These are phyloP conservation scores for Salticus scenicus DNA, from an alignment of 2,888 invertebrate genomes.

Conservation along the genomic window DNA sequence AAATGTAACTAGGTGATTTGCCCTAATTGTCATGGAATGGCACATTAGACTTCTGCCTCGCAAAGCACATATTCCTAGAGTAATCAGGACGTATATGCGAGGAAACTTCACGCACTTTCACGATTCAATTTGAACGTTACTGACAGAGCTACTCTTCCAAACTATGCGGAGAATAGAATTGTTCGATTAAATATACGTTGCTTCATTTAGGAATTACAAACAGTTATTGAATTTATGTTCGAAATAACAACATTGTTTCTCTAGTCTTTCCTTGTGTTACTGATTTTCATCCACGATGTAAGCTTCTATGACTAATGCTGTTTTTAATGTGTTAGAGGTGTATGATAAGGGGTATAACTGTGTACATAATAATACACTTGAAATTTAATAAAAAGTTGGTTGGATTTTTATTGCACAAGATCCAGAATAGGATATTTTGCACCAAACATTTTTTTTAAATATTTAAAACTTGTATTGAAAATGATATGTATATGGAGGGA, in stretches of 20 bases:
- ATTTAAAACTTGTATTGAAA: no score
- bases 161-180: background rate
- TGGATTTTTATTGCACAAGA: no score
- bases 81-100: background rate
- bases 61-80: background rate
- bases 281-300: no score
- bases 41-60: background rate
- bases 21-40: constrained; percentile 6
- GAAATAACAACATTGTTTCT: background rate
- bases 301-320: no score
- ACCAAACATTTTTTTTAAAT: no score
- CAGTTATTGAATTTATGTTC: background rate
- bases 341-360: no score
- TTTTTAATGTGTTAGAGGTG: no score
- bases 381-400: no score
- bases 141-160: background rate
- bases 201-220: background rate
- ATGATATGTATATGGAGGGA: no score
- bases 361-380: no score
- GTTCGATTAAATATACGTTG: background rate
- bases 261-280: no score
- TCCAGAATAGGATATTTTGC: no score
- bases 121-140: background rate
- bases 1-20: background rate
- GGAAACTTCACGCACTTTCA: background rate